Base-by-base conservation (phyloP, 1,140 invertebrate genomes). In the Charaxes varanes region DNA sequence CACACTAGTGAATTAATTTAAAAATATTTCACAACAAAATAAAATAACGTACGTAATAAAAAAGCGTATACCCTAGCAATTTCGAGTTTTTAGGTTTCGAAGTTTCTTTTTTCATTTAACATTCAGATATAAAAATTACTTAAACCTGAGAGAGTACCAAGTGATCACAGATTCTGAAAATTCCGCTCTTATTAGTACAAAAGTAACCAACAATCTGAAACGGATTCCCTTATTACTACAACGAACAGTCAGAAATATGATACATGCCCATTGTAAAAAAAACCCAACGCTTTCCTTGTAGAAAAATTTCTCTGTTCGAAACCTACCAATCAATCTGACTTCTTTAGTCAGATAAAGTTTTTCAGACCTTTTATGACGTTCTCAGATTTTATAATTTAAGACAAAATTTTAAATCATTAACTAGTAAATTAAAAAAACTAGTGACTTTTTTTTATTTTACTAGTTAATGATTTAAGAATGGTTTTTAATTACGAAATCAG, bases 141-240 rank as follows among this genome's bases (percentile, higher is more conserved):
- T 78, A 79, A 79, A 62, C 70, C 67, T 66, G 63, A 82, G 78
- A 80, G 78, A 82, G 78, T 82, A 82, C 78, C 78, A 82, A 74
- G 76, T 82, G 73, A 82, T 82, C 78, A 82, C 78, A 82, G 78
- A 82, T 82, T 80, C 58, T 69, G 76, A 82, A 66, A 71, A 60
- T 33, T 76, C 73, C 73, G 72, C 63, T 72, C 71, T 60, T 64
- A 79, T 79, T 26, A 81, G 74, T 77, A 76, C 62, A 74, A 77
- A 74, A 73, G 66, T 77, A 70, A 72, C 66, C 61, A 80, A 78
- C 43, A 55, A 55, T 58, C 58, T 47, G 60, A 68, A 72, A 80
- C 76, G 76, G 73, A 70, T 73, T 62, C 34, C 47, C 70, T 64
- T 77, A 74, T 48, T 60, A 55, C 68, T 74, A 73, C n/a, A n/a